Percentiles rank a stretch among this genome's conserved stretches.
These are phyloP conservation scores for Candidula unifasciata DNA, from an alignment of 2,888 invertebrate genomes.

Conservation along the genomic window DNA sequence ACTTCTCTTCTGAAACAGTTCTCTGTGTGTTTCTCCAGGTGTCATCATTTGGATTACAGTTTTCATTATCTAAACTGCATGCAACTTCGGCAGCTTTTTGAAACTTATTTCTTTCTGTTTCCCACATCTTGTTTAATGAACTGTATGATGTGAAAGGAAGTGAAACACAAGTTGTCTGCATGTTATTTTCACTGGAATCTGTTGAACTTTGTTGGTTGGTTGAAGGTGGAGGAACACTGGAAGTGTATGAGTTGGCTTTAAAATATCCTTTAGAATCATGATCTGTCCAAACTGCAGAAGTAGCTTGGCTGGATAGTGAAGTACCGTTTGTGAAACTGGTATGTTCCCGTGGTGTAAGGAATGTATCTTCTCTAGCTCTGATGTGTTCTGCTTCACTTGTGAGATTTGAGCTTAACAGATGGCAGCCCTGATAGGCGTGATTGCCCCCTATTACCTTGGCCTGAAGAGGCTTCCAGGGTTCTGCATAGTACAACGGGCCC, in stretches of 20 bases:
- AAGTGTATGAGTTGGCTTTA: background rate
- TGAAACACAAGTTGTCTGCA: background rate
- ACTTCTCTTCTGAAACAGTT: background rate
- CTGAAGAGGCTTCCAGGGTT: background rate
- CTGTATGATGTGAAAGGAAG: background rate
- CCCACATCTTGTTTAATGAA: constrained; percentile 15
- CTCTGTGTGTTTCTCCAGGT: background rate
- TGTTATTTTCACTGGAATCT: background rate
- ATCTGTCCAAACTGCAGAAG: background rate
- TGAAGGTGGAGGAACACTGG: background rate
- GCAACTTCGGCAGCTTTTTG: background rate
- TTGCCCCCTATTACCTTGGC: background rate
- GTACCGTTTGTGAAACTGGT: background rate
- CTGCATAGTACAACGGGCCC: constrained; percentile 1
- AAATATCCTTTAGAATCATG: background rate
- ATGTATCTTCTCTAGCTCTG: background rate
- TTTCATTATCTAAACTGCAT: background rate
- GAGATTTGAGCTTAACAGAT: background rate
- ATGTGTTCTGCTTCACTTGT: too few species aligned
- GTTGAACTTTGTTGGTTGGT: too few species aligned
- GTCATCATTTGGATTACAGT: background rate
- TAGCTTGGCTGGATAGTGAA: background rate
- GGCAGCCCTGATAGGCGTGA: background rate
- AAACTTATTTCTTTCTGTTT: constrained; percentile 24
- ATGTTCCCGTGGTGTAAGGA: background rate